Evolutionary conservation across 2,797 vertebrate genomes (phyloP), one percentile per base, ranked within the genome.

Genomic region (Pangasius macronema): DNA sequence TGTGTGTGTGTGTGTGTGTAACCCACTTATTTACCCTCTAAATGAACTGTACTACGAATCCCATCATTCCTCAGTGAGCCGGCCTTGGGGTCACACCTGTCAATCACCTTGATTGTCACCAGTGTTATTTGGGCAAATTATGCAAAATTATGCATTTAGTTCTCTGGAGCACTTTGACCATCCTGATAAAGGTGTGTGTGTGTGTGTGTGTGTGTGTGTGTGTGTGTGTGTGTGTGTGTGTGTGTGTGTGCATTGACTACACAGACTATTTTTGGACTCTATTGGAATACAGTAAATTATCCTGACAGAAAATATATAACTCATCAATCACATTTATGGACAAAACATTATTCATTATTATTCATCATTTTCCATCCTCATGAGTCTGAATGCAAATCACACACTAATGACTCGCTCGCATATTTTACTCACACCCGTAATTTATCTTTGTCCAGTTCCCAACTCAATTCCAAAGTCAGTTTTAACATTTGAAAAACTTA

Each of bases 261-360:
- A 46, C 36, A 61, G 81, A 61, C 77, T 86, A 86, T 85, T 90
- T 89, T 89, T 79, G 82, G 83, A 82, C 36, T 36, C 49, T 89
- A 90, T 89, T 85, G 90, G 88, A 89, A 89, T 90, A 83, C 88
- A 87, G 85, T 90, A 87, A 87, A 88, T 90, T 89, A 89, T 80
- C 30, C 67, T 88, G 90, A 88, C 88, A 87, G 83, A 27, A 87
- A 55, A 84, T 88, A 83, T 65, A 87, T 70, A 89, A 80, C 79
- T 90, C 90, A 90, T 90, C 88, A 85, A 89, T 90, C 88, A 88
- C 27, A 7, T 81, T 88, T 87, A 82, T 89, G 68, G 80, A 77
- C 36, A 57, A 80, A 90, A 87, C 86, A 87, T 89, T 85, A 82
- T 79, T 89, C 85, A 89, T 87, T 87, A 88, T 89, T 85, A 88